A percentile compares a stretch with the other conserved stretches of the same genome.
phyloP scores from a whole-genome alignment of 2,888 invertebrate genomes.

The Euclidia mi region DNA sequence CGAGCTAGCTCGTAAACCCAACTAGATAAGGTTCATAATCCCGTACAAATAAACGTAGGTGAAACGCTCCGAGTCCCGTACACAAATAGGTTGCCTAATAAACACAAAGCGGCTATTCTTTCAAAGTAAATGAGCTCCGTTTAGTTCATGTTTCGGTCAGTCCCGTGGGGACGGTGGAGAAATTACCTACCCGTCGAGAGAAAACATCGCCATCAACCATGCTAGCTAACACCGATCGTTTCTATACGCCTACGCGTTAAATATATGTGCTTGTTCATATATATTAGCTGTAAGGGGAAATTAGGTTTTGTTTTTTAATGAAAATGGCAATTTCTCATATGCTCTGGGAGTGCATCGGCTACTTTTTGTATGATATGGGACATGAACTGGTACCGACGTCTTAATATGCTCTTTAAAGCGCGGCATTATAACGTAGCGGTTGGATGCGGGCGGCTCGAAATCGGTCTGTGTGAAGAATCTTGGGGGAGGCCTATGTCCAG shows the following conservation, averaged over 20 bases:
- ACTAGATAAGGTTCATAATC: conserved; percentile 5
- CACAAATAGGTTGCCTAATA: conserved; percentile 30
- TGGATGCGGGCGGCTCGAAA: too few species aligned
- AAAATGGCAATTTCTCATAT: too few species aligned
- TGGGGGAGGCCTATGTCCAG: too few species aligned
- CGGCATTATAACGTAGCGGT: too few species aligned
- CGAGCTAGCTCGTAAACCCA: too few species aligned
- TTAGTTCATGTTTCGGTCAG: conserved; percentile 48
- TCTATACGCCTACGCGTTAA: conserved; percentile 25
- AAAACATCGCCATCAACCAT: conserved; percentile 47
- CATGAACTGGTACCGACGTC: too few species aligned
- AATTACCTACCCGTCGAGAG: conserved; percentile 50
- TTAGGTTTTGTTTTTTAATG: too few species aligned
- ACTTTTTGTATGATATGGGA: too few species aligned
- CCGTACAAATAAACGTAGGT: conserved; percentile 15
- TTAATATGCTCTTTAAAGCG: too few species aligned
- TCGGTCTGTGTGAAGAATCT: too few species aligned
- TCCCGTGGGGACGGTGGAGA: conserved; percentile 52
- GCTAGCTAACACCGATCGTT: conserved; percentile 31
- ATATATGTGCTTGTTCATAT: conserved; percentile 24
- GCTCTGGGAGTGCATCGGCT: too few species aligned
- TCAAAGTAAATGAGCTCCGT: conserved; percentile 53
- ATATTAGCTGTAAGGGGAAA: conserved; percentile 5
- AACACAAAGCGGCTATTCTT: conserved; percentile 49
- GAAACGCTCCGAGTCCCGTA: background rate